Percentiles rank a stretch among this genome's conserved stretches.
These are phyloP conservation scores for Rousettus leschenaultii DNA, from an alignment of 2,113 vertebrate genomes.

Conservation along the genomic window DNA sequence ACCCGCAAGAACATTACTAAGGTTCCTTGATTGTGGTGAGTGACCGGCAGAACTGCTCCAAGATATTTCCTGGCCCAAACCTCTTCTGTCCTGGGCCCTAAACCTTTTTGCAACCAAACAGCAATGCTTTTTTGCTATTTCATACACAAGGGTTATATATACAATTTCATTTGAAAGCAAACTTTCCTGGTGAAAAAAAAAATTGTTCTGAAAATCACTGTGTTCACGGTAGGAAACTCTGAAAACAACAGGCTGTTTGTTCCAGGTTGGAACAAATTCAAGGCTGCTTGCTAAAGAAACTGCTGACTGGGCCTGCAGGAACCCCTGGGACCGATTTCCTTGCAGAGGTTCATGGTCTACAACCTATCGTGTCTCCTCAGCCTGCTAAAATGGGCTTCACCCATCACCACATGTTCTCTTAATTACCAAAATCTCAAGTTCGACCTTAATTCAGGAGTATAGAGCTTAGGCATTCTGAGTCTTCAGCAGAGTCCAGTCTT, in stretches of 20 bases:
- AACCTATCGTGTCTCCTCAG: neutral
- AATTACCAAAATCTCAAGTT: neutral
- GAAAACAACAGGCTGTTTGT: neutral
- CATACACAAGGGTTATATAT: neutral
- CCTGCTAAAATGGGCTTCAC: neutral
- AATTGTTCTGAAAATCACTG: neutral
- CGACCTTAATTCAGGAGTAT: neutral
- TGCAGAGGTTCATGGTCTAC: neutral
- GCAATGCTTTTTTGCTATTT: neutral
- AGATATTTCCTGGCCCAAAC: neutral
- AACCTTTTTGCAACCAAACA: neutral
- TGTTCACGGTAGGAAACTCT: neutral
- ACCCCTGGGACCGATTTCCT: neutral
- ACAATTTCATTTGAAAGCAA: slow-evolving; percentile 40
- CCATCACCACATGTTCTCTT: neutral
- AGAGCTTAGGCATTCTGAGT: neutral
- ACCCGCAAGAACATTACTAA: neutral
- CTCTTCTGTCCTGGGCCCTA: neutral
- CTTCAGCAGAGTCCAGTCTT: neutral
- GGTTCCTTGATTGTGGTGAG: neutral
- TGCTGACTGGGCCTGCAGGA: neutral
- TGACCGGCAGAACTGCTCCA: neutral
- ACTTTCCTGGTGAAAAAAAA: neutral
- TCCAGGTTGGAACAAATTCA: slow-evolving; percentile 20
- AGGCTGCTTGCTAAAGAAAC: neutral